These are phyloP conservation scores for Rhinogobius similis DNA, from an alignment of 2,113 vertebrate species.

Conservation along the genomic window DNA sequence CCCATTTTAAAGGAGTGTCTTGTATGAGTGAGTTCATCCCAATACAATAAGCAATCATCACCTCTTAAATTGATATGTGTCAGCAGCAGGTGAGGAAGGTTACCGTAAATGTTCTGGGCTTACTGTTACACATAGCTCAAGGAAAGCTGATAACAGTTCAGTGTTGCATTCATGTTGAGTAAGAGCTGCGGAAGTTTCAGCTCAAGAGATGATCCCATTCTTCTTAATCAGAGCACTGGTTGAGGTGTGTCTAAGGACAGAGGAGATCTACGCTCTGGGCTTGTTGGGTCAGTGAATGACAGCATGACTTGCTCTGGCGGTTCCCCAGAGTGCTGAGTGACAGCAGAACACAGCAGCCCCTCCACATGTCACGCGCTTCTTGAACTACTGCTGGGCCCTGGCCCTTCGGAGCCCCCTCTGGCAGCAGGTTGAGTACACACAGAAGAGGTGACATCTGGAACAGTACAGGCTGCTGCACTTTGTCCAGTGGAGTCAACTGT, in stretches of 20 bases:
- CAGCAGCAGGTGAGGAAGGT: background rate
- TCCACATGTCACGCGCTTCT: constrained; percentile 55
- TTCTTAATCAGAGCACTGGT: constrained; percentile 17
- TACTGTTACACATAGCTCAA: background rate
- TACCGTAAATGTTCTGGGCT: background rate
- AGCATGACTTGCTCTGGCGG: constrained; percentile 20
- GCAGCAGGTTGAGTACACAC: constrained; percentile 62
- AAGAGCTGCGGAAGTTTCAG: constrained; percentile 15
- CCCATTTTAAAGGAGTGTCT: no score
- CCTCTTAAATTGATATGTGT: background rate
- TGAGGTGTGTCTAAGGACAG: background rate
- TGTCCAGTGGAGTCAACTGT: constrained; percentile 36
- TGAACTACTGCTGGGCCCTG: constrained; percentile 53
- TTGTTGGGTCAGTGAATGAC: constrained; percentile 33
- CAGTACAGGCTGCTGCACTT: constrained; percentile 53
- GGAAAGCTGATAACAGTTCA: background rate
- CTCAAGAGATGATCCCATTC: constrained; percentile 26
- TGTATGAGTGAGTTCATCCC: background rate
- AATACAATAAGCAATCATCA: background rate
- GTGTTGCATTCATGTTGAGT: background rate
- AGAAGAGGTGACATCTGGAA: constrained; percentile 69
- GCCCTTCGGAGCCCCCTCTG: constrained; percentile 56
- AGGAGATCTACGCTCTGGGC: constrained; percentile 20
- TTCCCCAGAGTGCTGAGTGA: constrained; percentile 61
- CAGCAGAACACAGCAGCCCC: constrained; percentile 49